These are phyloP conservation scores for Pelobates fuscus DNA, from an alignment of 2,113 vertebrate species.

Conservation along the genomic window DNA sequence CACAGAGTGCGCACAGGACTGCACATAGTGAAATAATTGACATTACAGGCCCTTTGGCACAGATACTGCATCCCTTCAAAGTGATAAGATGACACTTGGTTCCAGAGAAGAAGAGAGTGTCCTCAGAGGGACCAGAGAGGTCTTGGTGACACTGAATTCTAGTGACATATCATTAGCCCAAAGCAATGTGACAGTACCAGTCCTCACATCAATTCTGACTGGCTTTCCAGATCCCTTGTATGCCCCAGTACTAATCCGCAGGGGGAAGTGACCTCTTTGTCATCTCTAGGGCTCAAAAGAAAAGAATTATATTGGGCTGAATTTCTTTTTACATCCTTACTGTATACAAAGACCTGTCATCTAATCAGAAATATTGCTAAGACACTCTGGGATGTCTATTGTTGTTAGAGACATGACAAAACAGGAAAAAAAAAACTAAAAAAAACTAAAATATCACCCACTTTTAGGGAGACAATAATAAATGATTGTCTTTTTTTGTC, in stretches of 20 bases:
- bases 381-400: background rate
- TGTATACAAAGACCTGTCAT: background rate
- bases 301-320: conserved; percentile 1
- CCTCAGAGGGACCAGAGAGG: conserved; percentile 26
- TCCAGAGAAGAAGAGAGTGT: conserved; percentile 25
- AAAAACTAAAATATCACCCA: too few relatives aligned
- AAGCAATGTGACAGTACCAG: conserved; percentile 40
- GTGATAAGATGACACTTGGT: conserved; percentile 42
- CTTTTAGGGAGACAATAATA: too few relatives aligned
- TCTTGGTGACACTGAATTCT: conserved; percentile 40
- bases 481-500: too few relatives aligned
- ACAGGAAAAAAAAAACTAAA: too few relatives aligned
- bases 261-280: conserved; percentile 31
- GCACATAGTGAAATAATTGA: conserved; percentile 36
- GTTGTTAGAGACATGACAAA: too few relatives aligned
- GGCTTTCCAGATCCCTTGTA: conserved; percentile 15
- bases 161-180: conserved; percentile 45
- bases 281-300: background rate
- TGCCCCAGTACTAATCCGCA: conserved; percentile 12
- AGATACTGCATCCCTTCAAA: conserved; percentile 38
- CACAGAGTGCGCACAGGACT: background rate
- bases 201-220: conserved; percentile 30
- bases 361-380: background rate
- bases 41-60: conserved; percentile 41
- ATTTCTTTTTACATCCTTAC: background rate